Evolutionary conservation across 2,113 vertebrate species (phyloP).

Genomic region (Perca fluviatilis): DNA sequence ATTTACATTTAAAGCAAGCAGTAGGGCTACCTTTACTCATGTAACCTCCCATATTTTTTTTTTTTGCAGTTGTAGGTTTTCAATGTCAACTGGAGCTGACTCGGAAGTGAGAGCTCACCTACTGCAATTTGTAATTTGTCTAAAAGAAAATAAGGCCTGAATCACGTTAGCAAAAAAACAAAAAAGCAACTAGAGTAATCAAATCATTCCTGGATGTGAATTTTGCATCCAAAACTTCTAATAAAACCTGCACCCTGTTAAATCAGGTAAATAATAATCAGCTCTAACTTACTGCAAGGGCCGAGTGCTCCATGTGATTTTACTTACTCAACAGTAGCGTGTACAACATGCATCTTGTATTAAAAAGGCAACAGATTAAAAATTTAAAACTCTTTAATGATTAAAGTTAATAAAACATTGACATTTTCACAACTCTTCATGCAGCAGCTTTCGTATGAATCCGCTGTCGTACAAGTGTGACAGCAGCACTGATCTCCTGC

Average conservation of each 20-base stretch:
- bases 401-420: slow-evolving; percentile 3
- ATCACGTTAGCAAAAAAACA: neutral
- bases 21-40: too few relatives aligned
- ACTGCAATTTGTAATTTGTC: too few relatives aligned
- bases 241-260: neutral
- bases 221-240: neutral
- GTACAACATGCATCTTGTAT: too few relatives aligned
- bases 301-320: neutral
- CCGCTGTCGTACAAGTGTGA: slow-evolving; percentile 32
- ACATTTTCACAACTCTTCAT: slow-evolving; percentile 31
- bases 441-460: slow-evolving; percentile 42
- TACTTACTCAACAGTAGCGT: neutral
- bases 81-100: neutral
- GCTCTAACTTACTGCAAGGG: neutral
- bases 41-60: too few relatives aligned
- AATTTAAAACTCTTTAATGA: slow-evolving; percentile 47
- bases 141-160: too few relatives aligned
- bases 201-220: neutral
- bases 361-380: neutral
- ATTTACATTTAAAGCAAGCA: too few relatives aligned
- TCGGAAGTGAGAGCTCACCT: neutral
- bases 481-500: slow-evolving; percentile 73
- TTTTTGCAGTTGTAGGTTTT: neutral
- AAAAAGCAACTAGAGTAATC: neutral
- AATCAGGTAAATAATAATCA: neutral